phyloP scores from a whole-genome alignment of 2,797 vertebrate genomes.

The Coranthus polyacanthus region DNA sequence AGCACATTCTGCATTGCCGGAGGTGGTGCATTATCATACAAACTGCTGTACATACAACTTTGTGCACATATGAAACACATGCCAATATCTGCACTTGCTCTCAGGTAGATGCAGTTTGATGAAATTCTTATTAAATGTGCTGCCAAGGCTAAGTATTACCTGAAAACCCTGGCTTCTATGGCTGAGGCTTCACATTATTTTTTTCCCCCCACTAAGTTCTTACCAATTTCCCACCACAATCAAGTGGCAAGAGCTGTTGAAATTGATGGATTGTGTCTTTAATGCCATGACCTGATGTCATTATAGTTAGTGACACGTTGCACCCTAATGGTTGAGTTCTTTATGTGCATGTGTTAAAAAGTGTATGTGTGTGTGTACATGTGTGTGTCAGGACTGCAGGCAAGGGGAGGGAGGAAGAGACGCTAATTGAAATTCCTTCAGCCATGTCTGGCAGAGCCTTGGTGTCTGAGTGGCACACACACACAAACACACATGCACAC shows the following conservation, averaged over 20 bases:
- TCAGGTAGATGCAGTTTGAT: slow-evolving; percentile 28
- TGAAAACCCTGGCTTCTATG: not conserved
- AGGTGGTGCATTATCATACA: slow-evolving; percentile 26
- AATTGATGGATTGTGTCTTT: slow-evolving; percentile 63
- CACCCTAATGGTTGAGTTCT: slow-evolving; percentile 61
- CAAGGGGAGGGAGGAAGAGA: slow-evolving; percentile 74
- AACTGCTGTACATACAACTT: not conserved
- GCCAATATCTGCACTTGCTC: slow-evolving; percentile 37
- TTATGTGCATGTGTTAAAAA: slow-evolving; percentile 38
- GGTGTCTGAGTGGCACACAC: slow-evolving; percentile 81
- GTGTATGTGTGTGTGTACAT: slow-evolving; percentile 21
- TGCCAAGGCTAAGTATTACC: slow-evolving; percentile 16
- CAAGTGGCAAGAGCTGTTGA: slow-evolving; percentile 38
- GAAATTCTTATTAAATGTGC: slow-evolving; percentile 21
- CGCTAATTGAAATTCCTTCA: slow-evolving; percentile 88
- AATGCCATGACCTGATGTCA: slow-evolving; percentile 68
- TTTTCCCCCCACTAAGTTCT: slow-evolving; percentile 15
- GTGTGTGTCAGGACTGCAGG: slow-evolving; percentile 66
- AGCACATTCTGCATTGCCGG: slow-evolving; percentile 31
- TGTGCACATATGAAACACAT: not conserved
- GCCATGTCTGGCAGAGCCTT: slow-evolving; percentile 84
- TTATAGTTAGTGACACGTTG: slow-evolving; percentile 69
- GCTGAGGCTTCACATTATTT: slow-evolving; percentile 2
- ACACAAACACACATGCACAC: slow-evolving; percentile 44
- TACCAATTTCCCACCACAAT: slow-evolving; percentile 27